Base-by-base conservation (phyloP, 2,888 invertebrate species). In the Rhingia rostrata region DNA sequence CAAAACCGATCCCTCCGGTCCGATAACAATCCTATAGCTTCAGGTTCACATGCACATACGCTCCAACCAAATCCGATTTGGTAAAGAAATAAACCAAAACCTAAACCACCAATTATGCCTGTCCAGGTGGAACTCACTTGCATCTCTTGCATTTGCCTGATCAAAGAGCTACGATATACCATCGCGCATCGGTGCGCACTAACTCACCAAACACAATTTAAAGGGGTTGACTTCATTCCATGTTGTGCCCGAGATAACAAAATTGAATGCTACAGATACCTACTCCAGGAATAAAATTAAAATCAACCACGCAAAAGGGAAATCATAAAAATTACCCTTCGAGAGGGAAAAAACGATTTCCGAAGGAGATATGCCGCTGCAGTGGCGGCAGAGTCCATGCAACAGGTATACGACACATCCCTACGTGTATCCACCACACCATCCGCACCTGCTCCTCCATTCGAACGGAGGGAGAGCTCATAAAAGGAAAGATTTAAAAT, bases 171-270 rank as follows among this genome's bases (percentile, higher is more conserved):
- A 1, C 22, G 22, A 22, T 70, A 75, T 74, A 69, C 32, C 22
- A 60, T 66, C 66, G 43, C 7, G 49, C 22, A 49, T 10, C 41
- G 4, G 14, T 53, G n/a, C 41, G 64, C 49, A 60, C 63, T 74
- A 33, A 69, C 56, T 49, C 49, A 54, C 37, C 49, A 53, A 64
- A 66, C 53, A 67, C 60, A 78, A 73, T 83, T 83, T 83, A 73
- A 63, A 45, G 67, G 67, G 83, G 67, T 82, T 77, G 82, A 77
- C 73, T 83, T 67, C 60, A 60, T 53, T 49, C 45, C 58, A 49
- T 53, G 64, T 58, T 51, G 30, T 60, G 5, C 47, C 66, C 64
- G 79, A 84, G 79, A 84, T 79, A 75, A 70, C 84, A 61, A 75
- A 80, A 84, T 80, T 74, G 80, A 84, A 79, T 79, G 64, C 66